Evolutionary conservation across 2,797 vertebrate genomes (phyloP), one percentile per base, ranked within the genome.

Genomic region (Oreonectes daqikongensis): DNA sequence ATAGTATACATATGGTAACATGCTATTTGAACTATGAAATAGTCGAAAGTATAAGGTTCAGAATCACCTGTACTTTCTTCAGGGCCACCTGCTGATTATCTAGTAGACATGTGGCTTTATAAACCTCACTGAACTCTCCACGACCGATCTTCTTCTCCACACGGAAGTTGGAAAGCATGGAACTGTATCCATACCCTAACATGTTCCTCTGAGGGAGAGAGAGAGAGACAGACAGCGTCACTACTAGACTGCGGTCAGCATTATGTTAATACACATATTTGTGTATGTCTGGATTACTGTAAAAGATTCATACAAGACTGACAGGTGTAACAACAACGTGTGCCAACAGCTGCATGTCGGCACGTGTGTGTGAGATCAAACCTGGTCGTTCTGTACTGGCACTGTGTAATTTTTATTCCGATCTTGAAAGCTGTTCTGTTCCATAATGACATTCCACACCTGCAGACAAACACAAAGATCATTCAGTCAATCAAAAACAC

Each of bases 91-190:
- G 93, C 77, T 94, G 95, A 80, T 94, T 92, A 84, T 97, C 94
- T 87, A 96, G 90, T 8, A 97, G 91, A 83, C 93, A 96, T 0
- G 91, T 96, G n/a, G 96, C 96, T 87, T 89, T 95, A 87, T 97
- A 98, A 52, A 98, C 96, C 79, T 97, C 96, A 0, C 96, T 98
- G 94, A 98, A 98, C 77, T 98, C 96, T 35, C 96, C 96, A 0
- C 94, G 92, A 0, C 96, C 96, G 0, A 98, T 97, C 92, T 97
- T 97, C 66, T 97, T 98, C 85, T 97, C 96, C 0, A 98, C 95
- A 76, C 92, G 95, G 78, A 97, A 95, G 84, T 96, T 95, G 0
- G 94, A 94, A 91, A 96, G 57, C 0, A 92, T 94, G 89, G 95
- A 95, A 86, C 91, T 94, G 28, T 94, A 97, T 0, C 92, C 92